Percentiles rank a stretch among this genome's conserved stretches.
These are phyloP conservation scores for Phainopepla nitens DNA, from an alignment of 2,113 vertebrate genomes.

Conservation along the genomic window DNA sequence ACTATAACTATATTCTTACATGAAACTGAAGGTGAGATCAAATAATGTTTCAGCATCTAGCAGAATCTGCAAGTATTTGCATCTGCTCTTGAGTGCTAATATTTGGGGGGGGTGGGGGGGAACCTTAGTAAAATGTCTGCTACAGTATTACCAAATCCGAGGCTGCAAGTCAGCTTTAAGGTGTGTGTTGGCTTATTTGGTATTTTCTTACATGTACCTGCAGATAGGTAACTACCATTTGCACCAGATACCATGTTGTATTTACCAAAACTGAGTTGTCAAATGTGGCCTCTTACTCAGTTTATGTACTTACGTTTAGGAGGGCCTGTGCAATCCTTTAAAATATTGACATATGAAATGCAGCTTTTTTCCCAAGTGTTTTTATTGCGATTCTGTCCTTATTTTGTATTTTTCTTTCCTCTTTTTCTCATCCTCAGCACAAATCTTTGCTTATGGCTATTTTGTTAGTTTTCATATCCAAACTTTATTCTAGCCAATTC, in stretches of 20 bases:
- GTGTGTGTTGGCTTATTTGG: neutral
- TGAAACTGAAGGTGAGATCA: neutral
- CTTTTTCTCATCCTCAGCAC: neutral
- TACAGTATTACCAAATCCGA: neutral
- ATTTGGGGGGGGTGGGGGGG: neutral
- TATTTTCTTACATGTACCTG: neutral
- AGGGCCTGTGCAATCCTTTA: neutral
- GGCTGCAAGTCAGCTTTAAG: neutral
- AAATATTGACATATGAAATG: neutral
- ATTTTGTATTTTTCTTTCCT: neutral
- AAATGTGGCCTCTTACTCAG: neutral
- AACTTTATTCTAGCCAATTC: neutral
- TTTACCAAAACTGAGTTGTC: neutral
- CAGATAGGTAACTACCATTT: neutral
- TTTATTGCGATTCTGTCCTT: neutral
- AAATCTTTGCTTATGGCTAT: neutral
- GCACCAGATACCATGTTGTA: neutral
- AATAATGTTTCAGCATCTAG: neutral
- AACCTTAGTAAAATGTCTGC: neutral
- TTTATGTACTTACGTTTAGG: neutral
- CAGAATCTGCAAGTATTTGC: neutral
- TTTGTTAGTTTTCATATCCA: neutral
- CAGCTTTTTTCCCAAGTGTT: neutral
- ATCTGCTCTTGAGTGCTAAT: neutral
- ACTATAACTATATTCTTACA: neutral